Conservation (phyloP, 2,888 invertebrate genomes). For the Tenthredo scrophulariae region DNA sequence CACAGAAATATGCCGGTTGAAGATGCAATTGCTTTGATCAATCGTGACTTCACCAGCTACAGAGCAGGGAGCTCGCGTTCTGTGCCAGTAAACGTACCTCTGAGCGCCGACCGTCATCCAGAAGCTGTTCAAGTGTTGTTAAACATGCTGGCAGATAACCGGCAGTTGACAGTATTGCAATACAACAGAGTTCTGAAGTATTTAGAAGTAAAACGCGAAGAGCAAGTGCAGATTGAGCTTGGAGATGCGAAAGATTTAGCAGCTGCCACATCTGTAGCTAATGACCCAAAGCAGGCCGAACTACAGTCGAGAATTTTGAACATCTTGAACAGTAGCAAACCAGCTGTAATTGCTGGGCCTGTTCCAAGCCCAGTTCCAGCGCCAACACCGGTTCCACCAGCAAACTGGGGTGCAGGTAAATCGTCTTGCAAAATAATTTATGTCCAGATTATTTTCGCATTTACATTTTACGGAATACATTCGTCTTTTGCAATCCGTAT, state of each 20-base stretch:
- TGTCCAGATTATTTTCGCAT: not conserved
- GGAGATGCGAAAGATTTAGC: constrained; percentile 83
- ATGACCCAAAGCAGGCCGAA: constrained; percentile 83
- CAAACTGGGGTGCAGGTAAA: constrained; percentile 74
- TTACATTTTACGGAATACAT: not conserved
- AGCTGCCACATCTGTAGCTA: constrained; percentile 77
- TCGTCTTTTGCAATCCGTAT: constrained; percentile 2
- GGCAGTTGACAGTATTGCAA: constrained; percentile 87
- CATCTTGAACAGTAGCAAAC: constrained; percentile 84
- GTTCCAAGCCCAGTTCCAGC: constrained; percentile 74
- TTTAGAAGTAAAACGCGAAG: constrained; percentile 86
- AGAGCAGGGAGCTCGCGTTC: constrained; percentile 80
- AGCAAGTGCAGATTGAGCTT: constrained; percentile 87
- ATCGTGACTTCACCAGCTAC: constrained; percentile 85
- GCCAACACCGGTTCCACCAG: constrained; percentile 68
- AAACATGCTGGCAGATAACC: constrained; percentile 90
- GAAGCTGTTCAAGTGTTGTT: constrained; percentile 79
- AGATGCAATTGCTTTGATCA: constrained; percentile 90
- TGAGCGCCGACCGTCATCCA: constrained; percentile 77
- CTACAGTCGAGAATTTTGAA: constrained; percentile 89
- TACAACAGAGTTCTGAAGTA: constrained; percentile 89
- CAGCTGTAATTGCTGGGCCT: constrained; percentile 63
- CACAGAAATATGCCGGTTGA: constrained; percentile 98
- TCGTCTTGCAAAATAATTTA: not conserved
- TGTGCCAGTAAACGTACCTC: constrained; percentile 80